Conservation (phyloP, 1,140 invertebrate species). For the Platorchestia sp. region DNA sequence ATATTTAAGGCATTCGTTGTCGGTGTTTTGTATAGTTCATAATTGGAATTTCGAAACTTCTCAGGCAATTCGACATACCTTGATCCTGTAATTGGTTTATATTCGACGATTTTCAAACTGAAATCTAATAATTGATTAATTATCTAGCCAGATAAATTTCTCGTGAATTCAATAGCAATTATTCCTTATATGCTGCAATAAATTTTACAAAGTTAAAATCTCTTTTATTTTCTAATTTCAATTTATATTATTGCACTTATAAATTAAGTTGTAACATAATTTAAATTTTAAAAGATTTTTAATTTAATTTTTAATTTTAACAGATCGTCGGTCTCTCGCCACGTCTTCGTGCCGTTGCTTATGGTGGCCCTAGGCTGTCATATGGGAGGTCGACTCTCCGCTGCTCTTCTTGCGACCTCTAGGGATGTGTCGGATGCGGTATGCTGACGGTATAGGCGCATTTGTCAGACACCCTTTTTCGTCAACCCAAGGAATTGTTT, state of each 20-base stretch:
- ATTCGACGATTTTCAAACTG: not conserved
- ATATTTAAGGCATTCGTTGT: not conserved
- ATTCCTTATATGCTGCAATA: not conserved
- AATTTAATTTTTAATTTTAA: too few relatives aligned
- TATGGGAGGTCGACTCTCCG: too few relatives aligned
- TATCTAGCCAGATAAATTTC: not conserved
- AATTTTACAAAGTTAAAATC: not conserved
- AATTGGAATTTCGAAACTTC: not conserved
- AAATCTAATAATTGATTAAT: not conserved
- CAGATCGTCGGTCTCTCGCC: too few relatives aligned
- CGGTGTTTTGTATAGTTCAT: not conserved
- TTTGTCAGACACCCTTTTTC: too few relatives aligned
- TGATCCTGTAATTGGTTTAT: not conserved
- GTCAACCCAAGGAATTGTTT: too few relatives aligned
- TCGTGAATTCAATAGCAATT: not conserved
- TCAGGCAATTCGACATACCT: not conserved
- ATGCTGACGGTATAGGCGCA: too few relatives aligned
- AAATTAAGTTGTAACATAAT: slow-evolving; percentile 3
- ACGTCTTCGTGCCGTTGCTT: too few relatives aligned
- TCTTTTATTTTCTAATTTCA: not conserved
- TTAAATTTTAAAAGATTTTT: too few relatives aligned
- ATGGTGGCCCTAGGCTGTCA: too few relatives aligned
- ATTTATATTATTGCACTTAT: not conserved
- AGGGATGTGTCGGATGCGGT: too few relatives aligned
- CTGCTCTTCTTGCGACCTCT: too few relatives aligned